Evolutionary conservation across 2,888 invertebrate genomes (phyloP), one percentile per base, ranked within the genome.

Genomic region (Pseudococcus longispinus): DNA sequence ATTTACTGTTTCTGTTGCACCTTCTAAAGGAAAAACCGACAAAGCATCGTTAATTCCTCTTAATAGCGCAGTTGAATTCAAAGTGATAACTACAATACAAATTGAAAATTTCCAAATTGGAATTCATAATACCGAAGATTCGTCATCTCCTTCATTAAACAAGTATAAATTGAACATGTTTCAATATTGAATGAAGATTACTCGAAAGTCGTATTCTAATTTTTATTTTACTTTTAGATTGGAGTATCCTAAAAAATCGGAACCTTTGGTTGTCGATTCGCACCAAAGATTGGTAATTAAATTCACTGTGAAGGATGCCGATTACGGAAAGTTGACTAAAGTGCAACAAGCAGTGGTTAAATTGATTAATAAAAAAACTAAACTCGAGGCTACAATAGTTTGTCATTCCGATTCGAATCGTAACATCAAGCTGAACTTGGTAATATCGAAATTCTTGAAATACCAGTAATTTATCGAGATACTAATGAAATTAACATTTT

Each of bases 381-480:
- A 93, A n/a, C 94, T 94, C 88, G 99, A 99, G 92, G 95, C 97
- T 83, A 94, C 98, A 89, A 98, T 97, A 91, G 96, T 99, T 5
- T 97, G 98, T 0, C 98, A 98, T 90, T 94, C 95, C 5, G 98
- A 98, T 90, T 91, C 92, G 85, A 94, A 94, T 90, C 91, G 88
- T 29, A 88, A 94, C 0, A 98, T 98, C 91, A 97, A 96, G 91
- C 95, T 98, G 88, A 98, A 98, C 90, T 93, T 99, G 94, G 96
- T 96, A 90, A 37, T 37, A 37, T 37, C 37, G 37, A 37, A 37
- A 8, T 4, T 37, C 37, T 0, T 37, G 37, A 37, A 37, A 70
- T 26, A 18, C 13, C 11, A 8, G 37, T 29, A 20, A 1, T 74
- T 32, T 26, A 37, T 8, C 37, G 0, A 37, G 44, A 46, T 46